Evolutionary conservation across 2,888 invertebrate genomes (phyloP).

Genomic region (Drosophila dives): DNA sequence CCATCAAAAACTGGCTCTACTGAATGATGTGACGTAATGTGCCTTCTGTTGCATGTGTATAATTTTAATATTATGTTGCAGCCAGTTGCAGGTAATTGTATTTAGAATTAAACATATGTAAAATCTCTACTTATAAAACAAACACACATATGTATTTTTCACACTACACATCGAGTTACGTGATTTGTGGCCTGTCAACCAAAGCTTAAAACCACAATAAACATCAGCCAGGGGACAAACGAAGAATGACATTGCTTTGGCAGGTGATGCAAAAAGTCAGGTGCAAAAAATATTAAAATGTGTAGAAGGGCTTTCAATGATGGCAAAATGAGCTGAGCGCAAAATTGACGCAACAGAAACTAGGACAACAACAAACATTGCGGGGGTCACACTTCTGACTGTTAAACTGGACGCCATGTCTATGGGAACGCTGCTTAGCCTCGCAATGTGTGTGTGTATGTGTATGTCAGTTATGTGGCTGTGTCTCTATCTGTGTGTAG

Average conservation of each 20-base stretch:
- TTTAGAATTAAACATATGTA: background rate
- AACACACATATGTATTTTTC: constrained; percentile 6
- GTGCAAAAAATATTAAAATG: constrained; percentile 44
- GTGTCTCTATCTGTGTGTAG: constrained; percentile 32
- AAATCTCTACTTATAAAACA: background rate
- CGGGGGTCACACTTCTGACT: constrained; percentile 45
- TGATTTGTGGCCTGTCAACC: constrained; percentile 53
- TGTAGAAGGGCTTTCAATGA: constrained; percentile 55
- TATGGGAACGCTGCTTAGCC: constrained; percentile 70
- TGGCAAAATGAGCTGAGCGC: constrained; percentile 68
- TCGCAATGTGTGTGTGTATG: constrained; percentile 39
- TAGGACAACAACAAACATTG: constrained; percentile 19
- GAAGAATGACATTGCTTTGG: constrained; percentile 38
- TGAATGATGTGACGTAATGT: constrained; percentile 11
- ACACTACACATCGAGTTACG: constrained; percentile 53
- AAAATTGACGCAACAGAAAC: constrained; percentile 41
- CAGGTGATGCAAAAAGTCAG: constrained; percentile 40
- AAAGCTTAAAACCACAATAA: constrained; percentile 35
- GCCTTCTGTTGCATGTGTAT: constrained; percentile 4
- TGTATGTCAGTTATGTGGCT: constrained; percentile 21
- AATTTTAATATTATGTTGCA: constrained; percentile 4
- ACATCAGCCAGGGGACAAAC: constrained; percentile 23
- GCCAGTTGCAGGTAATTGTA: background rate
- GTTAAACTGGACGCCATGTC: constrained; percentile 51
- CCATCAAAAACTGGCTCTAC: background rate